Evolutionary conservation across 2,797 vertebrate species (phyloP).

Genomic region (Spinibarbus caldwelli): DNA sequence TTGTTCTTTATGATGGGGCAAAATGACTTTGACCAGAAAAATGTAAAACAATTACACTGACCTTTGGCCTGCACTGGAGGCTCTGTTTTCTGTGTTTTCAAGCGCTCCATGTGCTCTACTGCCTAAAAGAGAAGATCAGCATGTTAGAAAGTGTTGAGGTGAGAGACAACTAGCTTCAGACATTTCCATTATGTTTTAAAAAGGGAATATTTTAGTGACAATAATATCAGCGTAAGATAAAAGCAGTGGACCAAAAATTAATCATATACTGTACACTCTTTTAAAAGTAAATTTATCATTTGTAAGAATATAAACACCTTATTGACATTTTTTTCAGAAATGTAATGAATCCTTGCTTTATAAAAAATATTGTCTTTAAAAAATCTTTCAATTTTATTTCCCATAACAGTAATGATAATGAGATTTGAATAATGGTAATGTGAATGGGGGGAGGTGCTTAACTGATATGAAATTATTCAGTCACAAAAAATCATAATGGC

Average conservation of each 20-base stretch:
- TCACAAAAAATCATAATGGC: not conserved
- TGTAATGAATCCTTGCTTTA: not conserved
- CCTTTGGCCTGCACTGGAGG: constrained; percentile 73
- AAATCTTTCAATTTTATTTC: too few relatives aligned
- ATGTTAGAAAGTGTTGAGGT: not conserved
- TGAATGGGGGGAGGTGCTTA: not conserved
- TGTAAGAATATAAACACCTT: not conserved
- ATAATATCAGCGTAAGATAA: not conserved
- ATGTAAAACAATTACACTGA: constrained; percentile 58
- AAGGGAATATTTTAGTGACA: not conserved
- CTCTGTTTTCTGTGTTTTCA: constrained; percentile 79
- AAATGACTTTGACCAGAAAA: not conserved
- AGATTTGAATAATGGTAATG: not conserved
- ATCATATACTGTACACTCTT: not conserved
- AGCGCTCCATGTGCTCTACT: constrained; percentile 86
- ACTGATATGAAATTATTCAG: not conserved
- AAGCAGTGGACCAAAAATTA: not conserved
- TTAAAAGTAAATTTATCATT: not conserved
- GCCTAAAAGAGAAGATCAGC: constrained; percentile 72
- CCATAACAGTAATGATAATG: too few relatives aligned
- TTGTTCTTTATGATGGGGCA: not conserved
- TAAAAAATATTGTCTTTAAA: not conserved
- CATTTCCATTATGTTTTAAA: not conserved
- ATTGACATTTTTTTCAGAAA: not conserved
- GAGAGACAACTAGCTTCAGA: not conserved